A percentile compares a stretch with the other conserved stretches of the same genome.
phyloP scores from a whole-genome alignment of 2,797 vertebrate species.

The Synaphobranchus kaupii region DNA sequence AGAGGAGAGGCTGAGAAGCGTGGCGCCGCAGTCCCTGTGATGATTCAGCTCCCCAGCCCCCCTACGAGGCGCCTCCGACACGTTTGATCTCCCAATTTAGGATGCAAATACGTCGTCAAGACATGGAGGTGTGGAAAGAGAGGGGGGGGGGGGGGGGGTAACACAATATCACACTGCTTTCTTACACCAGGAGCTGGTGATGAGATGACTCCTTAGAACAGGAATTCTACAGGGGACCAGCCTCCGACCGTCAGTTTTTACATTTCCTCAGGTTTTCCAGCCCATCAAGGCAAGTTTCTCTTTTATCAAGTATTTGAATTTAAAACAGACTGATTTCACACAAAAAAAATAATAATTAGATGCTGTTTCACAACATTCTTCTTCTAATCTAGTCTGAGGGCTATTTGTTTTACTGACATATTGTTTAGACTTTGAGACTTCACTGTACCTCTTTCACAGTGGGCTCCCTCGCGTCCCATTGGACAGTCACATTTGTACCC shows the following conservation, averaged over 20 bases:
- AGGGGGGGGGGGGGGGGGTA: neutral
- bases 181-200: neutral
- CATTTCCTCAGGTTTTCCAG: neutral
- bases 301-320: too few species aligned
- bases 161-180: slow-evolving; percentile 14
- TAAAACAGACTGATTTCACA: neutral
- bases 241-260: neutral
- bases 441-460: slow-evolving; percentile 87
- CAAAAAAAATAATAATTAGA: neutral
- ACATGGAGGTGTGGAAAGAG: slow-evolving; percentile 17
- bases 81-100: slow-evolving; percentile 61
- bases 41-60: slow-evolving; percentile 31
- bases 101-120: slow-evolving; percentile 46
- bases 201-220: neutral
- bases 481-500: slow-evolving; percentile 90
- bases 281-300: neutral
- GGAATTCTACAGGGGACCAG: neutral
- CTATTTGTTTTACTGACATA: neutral
- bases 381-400: neutral
- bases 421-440: neutral
- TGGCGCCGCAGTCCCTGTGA: slow-evolving; percentile 60
- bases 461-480: slow-evolving; percentile 83
- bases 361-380: neutral
- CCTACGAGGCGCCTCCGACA: neutral
- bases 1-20: slow-evolving; percentile 50